A percentile compares a stretch with the other conserved stretches of the same genome.
phyloP scores from a whole-genome alignment of 2,797 vertebrate species.

The Intellagama lesueurii region DNA sequence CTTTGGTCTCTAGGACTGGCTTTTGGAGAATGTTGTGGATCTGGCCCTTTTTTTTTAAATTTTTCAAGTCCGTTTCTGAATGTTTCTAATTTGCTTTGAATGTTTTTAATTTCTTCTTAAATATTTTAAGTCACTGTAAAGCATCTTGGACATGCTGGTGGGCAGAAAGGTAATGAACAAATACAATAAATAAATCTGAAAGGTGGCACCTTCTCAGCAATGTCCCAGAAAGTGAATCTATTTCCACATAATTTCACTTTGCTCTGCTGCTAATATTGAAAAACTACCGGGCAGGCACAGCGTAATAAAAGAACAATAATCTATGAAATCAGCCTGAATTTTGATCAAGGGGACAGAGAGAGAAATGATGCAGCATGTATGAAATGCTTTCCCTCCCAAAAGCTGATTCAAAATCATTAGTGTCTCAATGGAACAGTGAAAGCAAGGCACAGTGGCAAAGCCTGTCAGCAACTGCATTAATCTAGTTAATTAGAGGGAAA shows the following conservation, averaged over 20 bases:
- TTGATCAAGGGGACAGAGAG: slow-evolving; percentile 47
- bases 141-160: too few species aligned
- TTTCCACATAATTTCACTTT: slow-evolving; percentile 45
- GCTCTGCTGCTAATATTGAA: slow-evolving; percentile 53
- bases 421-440: slow-evolving; percentile 40
- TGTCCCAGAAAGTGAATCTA: slow-evolving; percentile 47
- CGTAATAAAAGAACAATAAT: slow-evolving; percentile 52
- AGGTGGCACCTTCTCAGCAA: slow-evolving; percentile 18
- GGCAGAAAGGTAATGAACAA: too few species aligned
- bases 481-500: slow-evolving; percentile 67
- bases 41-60: too few species aligned
- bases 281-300: slow-evolving; percentile 31
- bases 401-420: slow-evolving; percentile 50
- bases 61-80: too few species aligned
- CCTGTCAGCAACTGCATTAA: slow-evolving; percentile 59
- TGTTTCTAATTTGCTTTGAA: too few species aligned
- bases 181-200: neutral
- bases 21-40: too few species aligned
- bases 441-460: slow-evolving; percentile 42
- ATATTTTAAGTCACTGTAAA: too few species aligned
- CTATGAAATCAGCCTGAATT: slow-evolving; percentile 63
- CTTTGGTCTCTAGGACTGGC: too few species aligned
- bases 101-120: too few species aligned
- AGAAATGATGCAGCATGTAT: slow-evolving; percentile 56
- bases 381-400: slow-evolving; percentile 14